Base-by-base conservation (phyloP, 2,113 vertebrate species). In the Labeo rohita region DNA sequence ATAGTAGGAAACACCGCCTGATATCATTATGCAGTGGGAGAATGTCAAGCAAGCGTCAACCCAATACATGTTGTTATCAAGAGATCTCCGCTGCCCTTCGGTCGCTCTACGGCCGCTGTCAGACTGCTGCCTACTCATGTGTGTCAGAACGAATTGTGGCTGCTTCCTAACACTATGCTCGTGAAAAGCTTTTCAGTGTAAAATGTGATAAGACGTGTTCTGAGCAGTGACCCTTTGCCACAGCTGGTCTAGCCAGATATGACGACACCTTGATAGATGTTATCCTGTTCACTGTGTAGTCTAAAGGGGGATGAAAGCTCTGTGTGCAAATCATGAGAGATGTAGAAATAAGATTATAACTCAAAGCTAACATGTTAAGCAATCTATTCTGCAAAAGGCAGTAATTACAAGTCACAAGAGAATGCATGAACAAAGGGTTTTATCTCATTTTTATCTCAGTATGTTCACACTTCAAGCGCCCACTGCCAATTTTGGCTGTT, bases 71-170 rank as follows among this genome's bases (percentile, higher is more conserved):
- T 12, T 66, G 79, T 47, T 65, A 49, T 81, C 61, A 49, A 65
- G 79, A n/a, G 79, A 66, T 28, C 39, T 34, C 79, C 1, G 8
- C 39, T 80, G 79, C 36, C 79, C 80, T 82, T 68, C 36, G n/a
- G 21, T 52, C 2, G 2, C 61, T 82, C 61, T 7, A 34, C 2
- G 23, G 23, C 61, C 47, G 45, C 80, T 82, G 80, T 82, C 61
- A 50, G n/a, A 66, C 43, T 2, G 4, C 79, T 49, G 56, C 36
- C 39, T 34, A 15, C 15, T 66, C 45, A 11, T 63, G 77, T 13
- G 36, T 61, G 21, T 63, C 56, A 80, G 59, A 63, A 49, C 61
- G 10, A 43, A 65, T 65, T 47, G n/a, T 21, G 7, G 21, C 59
- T 81, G 61, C 21, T 50, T 18, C 49, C 16, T 34, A 52, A 82